These are phyloP conservation scores for Conopomorpha cramerella DNA, from an alignment of 1,140 invertebrate genomes.

Conservation along the genomic window DNA sequence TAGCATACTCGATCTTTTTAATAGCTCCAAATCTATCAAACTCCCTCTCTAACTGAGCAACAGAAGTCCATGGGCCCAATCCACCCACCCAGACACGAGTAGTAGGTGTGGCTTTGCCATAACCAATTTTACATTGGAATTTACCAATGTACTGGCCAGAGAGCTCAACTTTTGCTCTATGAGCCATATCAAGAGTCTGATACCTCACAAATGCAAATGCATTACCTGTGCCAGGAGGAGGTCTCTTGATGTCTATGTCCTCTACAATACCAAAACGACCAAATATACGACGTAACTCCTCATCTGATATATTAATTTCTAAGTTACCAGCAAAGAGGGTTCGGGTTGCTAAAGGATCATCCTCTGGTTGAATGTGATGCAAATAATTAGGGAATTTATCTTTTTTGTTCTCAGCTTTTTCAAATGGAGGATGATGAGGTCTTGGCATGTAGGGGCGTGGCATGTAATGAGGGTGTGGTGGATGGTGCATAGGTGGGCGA, in stretches of 20 bases:
- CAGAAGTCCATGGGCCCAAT: constrained; percentile 93
- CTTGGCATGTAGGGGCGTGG: constrained; percentile 75
- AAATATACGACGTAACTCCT: constrained; percentile 91
- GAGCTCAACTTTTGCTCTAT: constrained; percentile 94
- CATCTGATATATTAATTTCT: constrained; percentile 95
- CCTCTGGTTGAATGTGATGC: constrained; percentile 94
- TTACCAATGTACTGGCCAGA: constrained; percentile 98
- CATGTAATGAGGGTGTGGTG: constrained; percentile 69
- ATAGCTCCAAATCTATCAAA: constrained; percentile 99
- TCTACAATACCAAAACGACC: constrained; percentile 95
- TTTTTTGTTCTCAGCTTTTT: constrained; percentile 86
- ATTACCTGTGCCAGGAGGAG: constrained; percentile 93
- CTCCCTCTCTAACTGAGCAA: constrained; percentile 89
- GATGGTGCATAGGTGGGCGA: constrained; percentile 73
- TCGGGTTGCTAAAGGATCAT: constrained; percentile 93
- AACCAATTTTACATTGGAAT: constrained; percentile 99
- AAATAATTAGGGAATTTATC: constrained; percentile 98
- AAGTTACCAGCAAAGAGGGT: constrained; percentile 98
- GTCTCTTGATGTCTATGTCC: constrained; percentile 97
- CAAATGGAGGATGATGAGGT: constrained; percentile 70
- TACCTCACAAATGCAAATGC: constrained; percentile 97
- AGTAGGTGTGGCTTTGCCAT: constrained; percentile 96
- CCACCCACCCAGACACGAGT: constrained; percentile 97
- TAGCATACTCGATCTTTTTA: constrained; percentile 95
- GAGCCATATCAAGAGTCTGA: constrained; percentile 93